Conservation (phyloP, 2,113 vertebrate species). For the Neogobius melanostomus region DNA sequence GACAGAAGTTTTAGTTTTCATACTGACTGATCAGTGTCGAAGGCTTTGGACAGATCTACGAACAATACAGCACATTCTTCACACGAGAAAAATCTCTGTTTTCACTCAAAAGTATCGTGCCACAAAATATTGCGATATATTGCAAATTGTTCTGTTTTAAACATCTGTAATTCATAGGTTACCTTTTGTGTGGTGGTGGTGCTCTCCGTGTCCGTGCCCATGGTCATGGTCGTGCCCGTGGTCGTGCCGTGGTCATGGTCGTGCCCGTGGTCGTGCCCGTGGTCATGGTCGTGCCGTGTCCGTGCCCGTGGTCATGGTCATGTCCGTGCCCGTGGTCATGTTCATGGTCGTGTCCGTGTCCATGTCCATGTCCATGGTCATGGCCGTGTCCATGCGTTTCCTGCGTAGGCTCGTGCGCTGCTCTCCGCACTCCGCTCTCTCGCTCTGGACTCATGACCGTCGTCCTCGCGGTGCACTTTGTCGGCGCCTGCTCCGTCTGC, state of each 20-base stretch:
- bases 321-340: background rate
- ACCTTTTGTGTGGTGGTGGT: background rate
- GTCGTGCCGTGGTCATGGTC: background rate
- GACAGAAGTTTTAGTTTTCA: no score
- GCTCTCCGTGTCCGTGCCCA: background rate
- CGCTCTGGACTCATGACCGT: conserved; percentile 15
- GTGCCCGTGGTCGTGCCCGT: background rate
- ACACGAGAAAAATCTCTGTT: no score
- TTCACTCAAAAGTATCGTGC: no score
- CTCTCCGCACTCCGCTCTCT: background rate
- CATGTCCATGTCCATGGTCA: background rate
- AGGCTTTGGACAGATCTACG: no score
- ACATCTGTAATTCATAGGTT: no score
- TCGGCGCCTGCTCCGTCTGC: conserved; percentile 16
- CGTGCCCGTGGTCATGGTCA: background rate
- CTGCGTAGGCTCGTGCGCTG: background rate
- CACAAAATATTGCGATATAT: no score
- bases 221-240: background rate
- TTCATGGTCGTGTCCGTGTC: background rate
- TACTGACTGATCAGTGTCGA: no score
- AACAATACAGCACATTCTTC: no score
- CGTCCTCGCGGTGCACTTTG: conserved; percentile 11
- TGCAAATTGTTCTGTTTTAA: no score
- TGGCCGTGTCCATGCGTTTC: background rate
- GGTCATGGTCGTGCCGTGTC: background rate